These are phyloP conservation scores for Noturus placidus DNA, from an alignment of 2,113 vertebrate genomes.

Conservation along the genomic window DNA sequence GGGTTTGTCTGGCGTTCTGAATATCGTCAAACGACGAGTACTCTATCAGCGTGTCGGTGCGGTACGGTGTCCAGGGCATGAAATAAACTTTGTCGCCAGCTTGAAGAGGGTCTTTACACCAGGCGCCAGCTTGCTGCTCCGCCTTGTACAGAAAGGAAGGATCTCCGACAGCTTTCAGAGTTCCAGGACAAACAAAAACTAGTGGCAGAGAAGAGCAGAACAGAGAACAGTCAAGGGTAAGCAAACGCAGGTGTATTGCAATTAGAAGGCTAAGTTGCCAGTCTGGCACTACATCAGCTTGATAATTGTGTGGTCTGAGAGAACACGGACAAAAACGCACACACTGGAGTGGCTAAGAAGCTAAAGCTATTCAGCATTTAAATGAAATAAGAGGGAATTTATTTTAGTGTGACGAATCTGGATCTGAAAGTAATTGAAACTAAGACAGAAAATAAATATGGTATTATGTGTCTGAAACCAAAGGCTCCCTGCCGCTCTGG, in stretches of 20 bases:
- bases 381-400: slow-evolving; percentile 66
- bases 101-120: slow-evolving; percentile 99
- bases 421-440: slow-evolving; percentile 69
- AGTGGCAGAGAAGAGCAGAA: slow-evolving; percentile 86
- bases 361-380: slow-evolving; percentile 69
- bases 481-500: slow-evolving; percentile 68
- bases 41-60: slow-evolving; percentile 96
- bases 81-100: slow-evolving; percentile 99
- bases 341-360: slow-evolving; percentile 66
- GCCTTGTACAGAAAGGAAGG: slow-evolving; percentile 96
- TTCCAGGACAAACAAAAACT: slow-evolving; percentile 99
- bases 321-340: slow-evolving; percentile 65
- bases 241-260: slow-evolving; percentile 40
- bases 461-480: slow-evolving; percentile 63
- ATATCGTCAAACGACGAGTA: slow-evolving; percentile 95
- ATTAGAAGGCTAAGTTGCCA: slow-evolving; percentile 45
- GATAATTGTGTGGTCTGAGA: slow-evolving; percentile 68
- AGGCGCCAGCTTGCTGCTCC: slow-evolving; percentile 98
- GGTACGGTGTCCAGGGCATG: slow-evolving; percentile 99
- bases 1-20: slow-evolving; percentile 89
- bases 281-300: slow-evolving; percentile 62
- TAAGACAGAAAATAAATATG: slow-evolving; percentile 57
- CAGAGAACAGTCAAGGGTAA: slow-evolving; percentile 68
- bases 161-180: slow-evolving; percentile 97
- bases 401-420: slow-evolving; percentile 67